Evolutionary conservation across 1,140 invertebrate genomes (phyloP), one percentile per base, ranked within the genome.

Genomic region (Pseudobourletiella spinata): DNA sequence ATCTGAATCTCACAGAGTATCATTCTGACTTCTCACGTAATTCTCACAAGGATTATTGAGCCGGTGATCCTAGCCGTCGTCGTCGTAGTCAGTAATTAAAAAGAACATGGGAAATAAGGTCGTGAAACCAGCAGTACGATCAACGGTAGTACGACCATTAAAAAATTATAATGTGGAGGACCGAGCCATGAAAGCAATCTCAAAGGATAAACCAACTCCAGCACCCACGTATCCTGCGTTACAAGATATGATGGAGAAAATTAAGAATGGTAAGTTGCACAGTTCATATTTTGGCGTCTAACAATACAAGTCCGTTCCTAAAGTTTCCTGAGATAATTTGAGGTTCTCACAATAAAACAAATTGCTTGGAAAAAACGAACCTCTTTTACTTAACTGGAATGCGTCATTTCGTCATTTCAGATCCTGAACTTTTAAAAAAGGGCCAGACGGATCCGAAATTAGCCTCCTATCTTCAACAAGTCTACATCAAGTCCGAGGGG

Each of bases 141-240:
- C 32, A 18, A 2, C 1, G 2, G 50, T 83, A 15, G 69, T 67
- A 25, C 73, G 78, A 29, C 78, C 80, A 25, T 57, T 80, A 2
- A 77, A 77, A 68, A 78, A 78, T 43, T 86, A 83, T 67, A 88
- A 88, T 73, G 78, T 85, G 6, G 86, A 86, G 71, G 83, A 82
- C 71, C 79, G 86, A 63, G 85, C 84, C 15, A 80, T 83, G 67
- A 82, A 80, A 71, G 71, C 84, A 18, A 80, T 89, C 65, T 80
- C 80, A 0, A 79, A 79, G 72, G 79, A 83, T 39, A 88, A 88
- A 75, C 84, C 82, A 15, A 73, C 68, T 25, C 74, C 80, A 30
- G 85, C 87, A 24, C 86, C 86, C 0, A 79, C 74, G 67, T 80
- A 82, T 72, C 73, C 80, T 8, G 75, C 78, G 1, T 80, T 80